A percentile compares a stretch with the other conserved stretches of the same genome.
Conservation (phyloP, 2,113 vertebrate genomes). For the Saccopteryx bilineata region DNA sequence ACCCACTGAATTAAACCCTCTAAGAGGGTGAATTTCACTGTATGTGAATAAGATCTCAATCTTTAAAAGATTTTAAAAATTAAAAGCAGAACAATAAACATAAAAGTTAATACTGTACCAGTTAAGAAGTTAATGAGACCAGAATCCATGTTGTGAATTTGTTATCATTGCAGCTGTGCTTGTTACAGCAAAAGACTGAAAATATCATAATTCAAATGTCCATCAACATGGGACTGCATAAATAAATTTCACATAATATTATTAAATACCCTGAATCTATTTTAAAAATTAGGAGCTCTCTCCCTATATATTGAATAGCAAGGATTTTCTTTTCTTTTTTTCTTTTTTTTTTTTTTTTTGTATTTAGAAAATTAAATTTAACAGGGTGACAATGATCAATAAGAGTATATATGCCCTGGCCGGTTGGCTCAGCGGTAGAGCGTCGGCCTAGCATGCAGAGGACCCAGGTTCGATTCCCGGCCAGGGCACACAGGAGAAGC, state of each 20-base stretch:
- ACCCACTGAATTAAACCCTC: background rate
- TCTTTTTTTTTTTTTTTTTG: no score
- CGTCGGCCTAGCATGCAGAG: no score
- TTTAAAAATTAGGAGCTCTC: background rate
- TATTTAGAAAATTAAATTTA: no score
- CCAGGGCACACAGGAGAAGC: no score
- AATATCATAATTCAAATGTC: background rate
- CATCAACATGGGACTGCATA: background rate
- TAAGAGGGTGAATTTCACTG: conserved; percentile 1
- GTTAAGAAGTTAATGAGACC: background rate
- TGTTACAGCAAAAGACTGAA: conserved; percentile 4
- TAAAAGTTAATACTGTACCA: conserved; percentile 9
- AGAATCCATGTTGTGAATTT: conserved; percentile 13
- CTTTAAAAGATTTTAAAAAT: background rate
- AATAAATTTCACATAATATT: background rate
- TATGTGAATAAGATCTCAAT: background rate
- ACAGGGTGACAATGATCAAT: no score
- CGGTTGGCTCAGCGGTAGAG: no score
- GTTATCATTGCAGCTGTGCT: background rate
- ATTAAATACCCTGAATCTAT: background rate
- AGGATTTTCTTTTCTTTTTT: background rate
- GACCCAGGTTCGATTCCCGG: no score
- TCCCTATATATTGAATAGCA: background rate
- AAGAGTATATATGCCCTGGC: no score
- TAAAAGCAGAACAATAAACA: conserved; percentile 36